Conservation (phyloP, 2,888 invertebrate species). For the Gisinianus flammeolus region DNA sequence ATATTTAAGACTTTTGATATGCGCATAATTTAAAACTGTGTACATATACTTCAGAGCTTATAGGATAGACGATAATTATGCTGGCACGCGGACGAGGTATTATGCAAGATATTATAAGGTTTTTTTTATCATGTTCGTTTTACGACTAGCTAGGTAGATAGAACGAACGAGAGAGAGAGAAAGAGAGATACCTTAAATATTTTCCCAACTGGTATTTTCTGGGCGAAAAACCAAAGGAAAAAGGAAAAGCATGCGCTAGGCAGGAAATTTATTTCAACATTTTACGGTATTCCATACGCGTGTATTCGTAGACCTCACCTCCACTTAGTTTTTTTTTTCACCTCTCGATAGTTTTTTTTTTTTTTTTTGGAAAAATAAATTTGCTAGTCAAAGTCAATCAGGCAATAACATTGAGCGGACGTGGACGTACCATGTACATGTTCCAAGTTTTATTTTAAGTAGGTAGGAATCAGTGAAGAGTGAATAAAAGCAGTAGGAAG, state of each 20-base stretch:
- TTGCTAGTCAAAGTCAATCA: neutral
- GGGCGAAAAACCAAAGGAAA: neutral
- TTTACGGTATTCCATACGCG: neutral
- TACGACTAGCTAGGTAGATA: neutral
- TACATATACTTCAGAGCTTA: too few species aligned
- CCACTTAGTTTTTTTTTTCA: slow-evolving; percentile 23
- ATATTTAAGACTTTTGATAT: neutral
- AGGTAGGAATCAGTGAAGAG: too few species aligned
- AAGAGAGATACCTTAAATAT: slow-evolving; percentile 21
- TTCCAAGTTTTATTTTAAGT: neutral
- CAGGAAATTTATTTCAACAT: neutral
- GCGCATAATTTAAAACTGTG: neutral
- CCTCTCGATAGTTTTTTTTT: slow-evolving; percentile 22
- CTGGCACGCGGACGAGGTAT: too few species aligned
- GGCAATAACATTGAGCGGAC: too few species aligned
- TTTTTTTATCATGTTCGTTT: neutral
- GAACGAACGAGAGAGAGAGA: neutral
- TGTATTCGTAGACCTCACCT: neutral
- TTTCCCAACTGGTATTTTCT: slow-evolving; percentile 20
- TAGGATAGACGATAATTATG: too few species aligned
- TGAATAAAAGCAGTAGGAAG: too few species aligned
- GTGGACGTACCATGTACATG: neutral
- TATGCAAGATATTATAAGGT: too few species aligned
- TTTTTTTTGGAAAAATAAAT: slow-evolving; percentile 37
- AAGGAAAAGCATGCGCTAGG: slow-evolving; percentile 41